A percentile compares a stretch with the other conserved stretches of the same genome.
Evolutionary conservation across 2,797 vertebrate genomes (phyloP).

Genomic region (Cossypha niveicapilla): DNA sequence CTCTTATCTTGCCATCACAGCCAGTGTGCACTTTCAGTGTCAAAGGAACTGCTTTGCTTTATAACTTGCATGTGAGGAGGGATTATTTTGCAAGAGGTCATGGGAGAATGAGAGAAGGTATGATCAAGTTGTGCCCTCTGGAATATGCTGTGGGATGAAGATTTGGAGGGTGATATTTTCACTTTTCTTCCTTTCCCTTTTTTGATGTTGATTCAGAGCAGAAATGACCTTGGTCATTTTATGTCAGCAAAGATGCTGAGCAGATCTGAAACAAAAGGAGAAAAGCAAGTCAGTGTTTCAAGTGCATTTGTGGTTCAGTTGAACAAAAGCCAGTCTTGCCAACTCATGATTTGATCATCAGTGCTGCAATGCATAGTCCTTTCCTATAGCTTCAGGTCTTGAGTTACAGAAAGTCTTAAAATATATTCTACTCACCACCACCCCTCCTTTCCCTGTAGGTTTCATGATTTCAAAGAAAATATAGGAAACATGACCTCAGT

Average conservation of each 20-base stretch:
- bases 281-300: conserved; percentile 15
- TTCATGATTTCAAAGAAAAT: conserved; percentile 37
- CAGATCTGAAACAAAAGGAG: conserved; percentile 54
- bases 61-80: background rate
- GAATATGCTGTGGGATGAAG: conserved; percentile 14
- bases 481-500: background rate
- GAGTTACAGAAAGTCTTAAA: conserved; percentile 33
- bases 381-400: conserved; percentile 33
- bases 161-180: conserved; percentile 20
- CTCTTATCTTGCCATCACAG: conserved; percentile 67
- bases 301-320: conserved; percentile 45
- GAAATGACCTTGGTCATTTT: conserved; percentile 42
- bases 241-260: conserved; percentile 43
- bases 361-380: background rate
- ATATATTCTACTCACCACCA: background rate
- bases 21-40: background rate
- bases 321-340: conserved; percentile 41
- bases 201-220: conserved; percentile 60
- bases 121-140: background rate
- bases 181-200: conserved; percentile 9
- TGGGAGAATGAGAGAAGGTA: conserved; percentile 57
- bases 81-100: conserved; percentile 67
- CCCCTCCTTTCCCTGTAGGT: background rate
- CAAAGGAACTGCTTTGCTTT: conserved; percentile 55
- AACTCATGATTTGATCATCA: conserved; percentile 55